Conservation (phyloP, 2,797 vertebrate genomes). For the Tokudaia muenninki region DNA sequence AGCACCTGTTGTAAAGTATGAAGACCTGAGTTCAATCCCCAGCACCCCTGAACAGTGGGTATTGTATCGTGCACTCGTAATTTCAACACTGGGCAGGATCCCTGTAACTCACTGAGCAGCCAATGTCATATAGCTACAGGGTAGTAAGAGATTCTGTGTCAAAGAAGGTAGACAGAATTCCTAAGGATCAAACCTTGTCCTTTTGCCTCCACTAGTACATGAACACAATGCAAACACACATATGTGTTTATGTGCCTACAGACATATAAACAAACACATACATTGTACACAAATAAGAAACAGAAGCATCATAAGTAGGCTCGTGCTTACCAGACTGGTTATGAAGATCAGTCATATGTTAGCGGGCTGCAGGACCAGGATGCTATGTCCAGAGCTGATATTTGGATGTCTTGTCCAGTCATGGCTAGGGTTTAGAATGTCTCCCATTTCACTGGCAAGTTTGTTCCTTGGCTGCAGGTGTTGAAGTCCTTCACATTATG, state of each 20-base stretch:
- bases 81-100: background rate
- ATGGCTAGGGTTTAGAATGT: background rate
- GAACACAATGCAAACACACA: background rate
- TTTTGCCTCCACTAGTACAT: background rate
- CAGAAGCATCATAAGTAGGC: background rate
- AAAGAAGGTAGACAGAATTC: background rate
- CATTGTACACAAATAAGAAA: background rate
- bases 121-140: background rate
- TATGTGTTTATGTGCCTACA: too few relatives aligned
- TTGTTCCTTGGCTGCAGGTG: background rate
- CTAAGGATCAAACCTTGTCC: background rate
- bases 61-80: background rate
- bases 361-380: background rate
- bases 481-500: background rate
- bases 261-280: background rate
- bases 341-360: background rate
- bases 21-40: background rate
- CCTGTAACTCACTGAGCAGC: background rate
- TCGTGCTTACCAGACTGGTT: background rate
- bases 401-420: background rate
- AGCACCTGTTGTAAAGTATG: background rate
- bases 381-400: background rate
- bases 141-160: background rate
- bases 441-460: slow-evolving; percentile 55
- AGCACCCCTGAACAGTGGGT: background rate